phyloP scores from a whole-genome alignment of 2,113 vertebrate genomes.

The Cricetomys ansorgei region DNA sequence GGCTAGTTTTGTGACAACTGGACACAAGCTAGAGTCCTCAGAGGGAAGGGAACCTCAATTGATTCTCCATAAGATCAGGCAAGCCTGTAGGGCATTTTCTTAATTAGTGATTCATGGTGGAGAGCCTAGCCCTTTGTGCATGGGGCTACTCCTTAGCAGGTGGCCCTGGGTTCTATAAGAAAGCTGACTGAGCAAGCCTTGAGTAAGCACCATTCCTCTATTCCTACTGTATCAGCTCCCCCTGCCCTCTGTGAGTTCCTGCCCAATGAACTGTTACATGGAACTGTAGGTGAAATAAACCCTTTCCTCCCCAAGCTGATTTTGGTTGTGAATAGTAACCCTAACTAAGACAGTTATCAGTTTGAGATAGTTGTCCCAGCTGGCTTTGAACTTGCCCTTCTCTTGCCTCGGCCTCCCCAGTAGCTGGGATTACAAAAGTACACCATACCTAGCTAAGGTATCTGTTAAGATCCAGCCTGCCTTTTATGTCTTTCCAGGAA shows the following conservation, averaged over 20 bases:
- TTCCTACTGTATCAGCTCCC: background rate
- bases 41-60: background rate
- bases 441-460: background rate
- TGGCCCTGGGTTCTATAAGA: background rate
- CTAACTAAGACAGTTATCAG: background rate
- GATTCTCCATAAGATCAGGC: background rate
- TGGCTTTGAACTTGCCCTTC: background rate
- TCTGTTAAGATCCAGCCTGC: constrained; percentile 30
- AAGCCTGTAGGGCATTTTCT: background rate
- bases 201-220: too few relatives aligned
- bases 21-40: background rate
- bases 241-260: background rate
- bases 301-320: background rate
- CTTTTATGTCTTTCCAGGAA: constrained; percentile 43
- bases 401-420: background rate
- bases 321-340: background rate
- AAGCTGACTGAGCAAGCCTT: background rate
- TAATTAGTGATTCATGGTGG: background rate
- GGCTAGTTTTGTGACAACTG: background rate
- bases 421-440: background rate
- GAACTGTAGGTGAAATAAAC: background rate
- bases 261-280: background rate
- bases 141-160: background rate
- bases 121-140: background rate
- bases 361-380: background rate